Base-by-base conservation (phyloP, 2,888 invertebrate species). In the Odontothrips loti region DNA sequence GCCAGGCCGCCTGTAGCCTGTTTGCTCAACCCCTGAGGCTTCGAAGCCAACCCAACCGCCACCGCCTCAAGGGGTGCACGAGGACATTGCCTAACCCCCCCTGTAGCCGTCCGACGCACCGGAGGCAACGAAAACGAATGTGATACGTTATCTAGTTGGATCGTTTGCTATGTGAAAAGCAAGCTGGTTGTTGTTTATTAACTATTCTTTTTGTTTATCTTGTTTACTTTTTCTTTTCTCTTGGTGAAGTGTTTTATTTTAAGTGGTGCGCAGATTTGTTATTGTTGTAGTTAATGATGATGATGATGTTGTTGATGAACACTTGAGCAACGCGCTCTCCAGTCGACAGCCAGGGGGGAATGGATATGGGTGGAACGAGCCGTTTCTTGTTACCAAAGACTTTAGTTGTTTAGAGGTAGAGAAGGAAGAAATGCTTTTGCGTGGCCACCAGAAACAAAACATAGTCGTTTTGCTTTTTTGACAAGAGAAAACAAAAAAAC, bases 301-400 rank as follows among this genome's bases (percentile, higher is more conserved):
- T 75, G 68, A 23, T 75, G 68, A 23, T 75, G 68, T 75, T 27
- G 68, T 27, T 75, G 68, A 75, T 27, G 68, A 27, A 75, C 68
- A 27, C 27, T 75, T 43, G 27, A 75, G 68, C 23, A 12, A 75
- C 23, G n/a, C 10, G 27, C 68, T 23, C 68, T 75, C 68, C 68
- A 27, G 68, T 8, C 23, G 68, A 12, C 27, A 27, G 68, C 68
- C 68, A 23, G 68, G 68, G 68, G 34, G 68, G 68, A 27, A 17
- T 58, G 12, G 68, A 23, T 9, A 27, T 23, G 63, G 47, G 82
- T 78, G 78, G 79, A 68, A 75, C 80, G 79, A 80, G 81, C 80
- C 80, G 80, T 82, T 82, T 82, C 80, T 82, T 82, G 82, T 83
- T 82, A 83, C 83, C 83, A 83, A 83, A 83, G 83, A 83, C 82